phyloP scores from a whole-genome alignment of 2,797 vertebrate genomes.

The Tolypeutes matacus region DNA sequence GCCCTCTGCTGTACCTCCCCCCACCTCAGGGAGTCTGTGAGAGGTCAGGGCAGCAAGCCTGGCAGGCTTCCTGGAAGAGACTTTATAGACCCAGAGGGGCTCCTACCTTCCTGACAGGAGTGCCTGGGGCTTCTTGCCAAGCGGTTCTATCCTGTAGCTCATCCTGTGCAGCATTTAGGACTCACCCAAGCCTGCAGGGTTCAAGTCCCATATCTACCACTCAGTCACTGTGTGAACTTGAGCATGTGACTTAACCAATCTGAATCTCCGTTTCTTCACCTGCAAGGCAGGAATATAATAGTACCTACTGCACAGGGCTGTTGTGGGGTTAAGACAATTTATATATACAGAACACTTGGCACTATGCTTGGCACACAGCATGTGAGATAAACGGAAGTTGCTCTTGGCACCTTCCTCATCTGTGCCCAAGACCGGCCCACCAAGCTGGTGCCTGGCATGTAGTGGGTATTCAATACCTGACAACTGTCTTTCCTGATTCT shows the following conservation, averaged over 20 bases:
- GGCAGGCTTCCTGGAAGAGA: conserved; percentile 13
- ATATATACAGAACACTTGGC: no score
- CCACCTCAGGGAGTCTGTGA: not conserved
- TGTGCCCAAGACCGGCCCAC: accelerated
- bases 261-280: not conserved
- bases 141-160: not conserved
- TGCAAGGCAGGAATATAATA: not conserved
- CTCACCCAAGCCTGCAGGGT: not conserved
- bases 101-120: not conserved
- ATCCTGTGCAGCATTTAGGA: not conserved
- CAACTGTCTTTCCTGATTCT: not conserved
- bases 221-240: not conserved
- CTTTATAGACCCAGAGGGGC: accelerated
- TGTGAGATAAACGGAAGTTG: accelerated
- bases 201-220: not conserved
- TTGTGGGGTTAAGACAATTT: not conserved
- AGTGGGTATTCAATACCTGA: accelerated
- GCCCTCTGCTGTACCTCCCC: not conserved
- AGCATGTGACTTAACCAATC: not conserved
- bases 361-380: not conserved
- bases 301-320: not conserved
- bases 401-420: not conserved
- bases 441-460: not conserved
- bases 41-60: not conserved
- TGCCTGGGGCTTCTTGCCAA: not conserved